Base-by-base conservation (phyloP, 2,113 vertebrate species). In the Trematocara variabile region DNA sequence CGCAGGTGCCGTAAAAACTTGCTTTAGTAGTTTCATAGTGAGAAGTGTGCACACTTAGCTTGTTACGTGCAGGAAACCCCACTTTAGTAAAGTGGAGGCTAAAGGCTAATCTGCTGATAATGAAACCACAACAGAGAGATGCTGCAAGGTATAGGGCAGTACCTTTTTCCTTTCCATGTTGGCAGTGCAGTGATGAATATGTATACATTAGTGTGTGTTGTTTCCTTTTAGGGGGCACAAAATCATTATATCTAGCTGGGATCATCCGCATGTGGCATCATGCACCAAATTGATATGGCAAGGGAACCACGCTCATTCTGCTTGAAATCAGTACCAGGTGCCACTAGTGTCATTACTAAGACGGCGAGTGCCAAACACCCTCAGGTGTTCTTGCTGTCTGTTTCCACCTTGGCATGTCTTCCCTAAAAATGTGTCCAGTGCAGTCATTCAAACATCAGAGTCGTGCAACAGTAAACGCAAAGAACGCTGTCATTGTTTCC, bases 311-410 rank as follows among this genome's bases (percentile, higher is more conserved):
- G 2, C 68, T 65, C 30, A 25, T 81, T 84, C 75, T 54, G 77
- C 22, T 84, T 52, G 56, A 44, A 85, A 75, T 56, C 77, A 16
- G 78, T 46, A 81, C 53, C 41, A 53, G 79, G 39, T 81, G 53
- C 44, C 84, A 77, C 63, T 33, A 75, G 30, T 25, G 16, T 54
- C 33, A 22, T n/a, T 7, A 18, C 41, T 1, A 5, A 48, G 39
- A 10, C 44, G 0, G 70, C 8, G 4, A 54, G 52, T 18, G 83
- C 50, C 60, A 56, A 28, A 41, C 55, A 6, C 20, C 50, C 44
- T 73, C 37, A 13, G 46, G 18, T 77, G 30, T 16, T 60, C 18
- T 63, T 30, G 28, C 65, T 28, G 30, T 58, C 52, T 34, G 14
- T 52, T 60, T 58, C 44, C 44, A 60, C 53, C 41, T 41, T 54